A percentile compares a stretch with the other conserved stretches of the same genome.
Evolutionary conservation across 2,888 invertebrate genomes (phyloP).

Genomic region (Zygogramma bicolorata): DNA sequence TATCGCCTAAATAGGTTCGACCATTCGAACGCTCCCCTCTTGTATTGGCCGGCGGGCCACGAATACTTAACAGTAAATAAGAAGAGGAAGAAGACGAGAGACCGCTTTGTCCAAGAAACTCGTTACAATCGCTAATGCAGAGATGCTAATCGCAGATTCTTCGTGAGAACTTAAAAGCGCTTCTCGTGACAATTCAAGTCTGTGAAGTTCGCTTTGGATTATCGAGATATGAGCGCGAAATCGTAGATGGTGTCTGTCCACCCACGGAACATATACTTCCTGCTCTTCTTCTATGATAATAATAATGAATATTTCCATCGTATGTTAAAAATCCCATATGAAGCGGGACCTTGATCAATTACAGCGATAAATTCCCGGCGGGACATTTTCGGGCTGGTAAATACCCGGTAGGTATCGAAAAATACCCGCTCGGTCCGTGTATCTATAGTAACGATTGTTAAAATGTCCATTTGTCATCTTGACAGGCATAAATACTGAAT

Average conservation of each 20-base stretch:
- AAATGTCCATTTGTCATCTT: too few species aligned
- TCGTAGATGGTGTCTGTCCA: neutral
- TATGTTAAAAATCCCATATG: too few species aligned
- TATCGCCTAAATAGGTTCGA: too few species aligned
- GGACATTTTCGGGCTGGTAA: too few species aligned
- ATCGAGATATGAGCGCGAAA: neutral
- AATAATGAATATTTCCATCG: too few species aligned
- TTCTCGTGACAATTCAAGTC: conserved; percentile 61
- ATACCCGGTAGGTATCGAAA: too few species aligned
- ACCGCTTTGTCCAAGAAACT: conserved; percentile 48
- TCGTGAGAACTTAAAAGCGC: conserved; percentile 51
- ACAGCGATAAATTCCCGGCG: too few species aligned
- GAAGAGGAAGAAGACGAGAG: conserved; percentile 30
- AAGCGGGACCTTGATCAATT: too few species aligned
- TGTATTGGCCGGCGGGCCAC: conserved; percentile 50
- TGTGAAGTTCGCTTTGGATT: conserved; percentile 46
- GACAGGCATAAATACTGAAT: too few species aligned
- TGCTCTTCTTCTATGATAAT: neutral
- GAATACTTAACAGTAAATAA: conserved; percentile 44
- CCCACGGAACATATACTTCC: neutral
- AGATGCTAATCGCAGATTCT: conserved; percentile 62
- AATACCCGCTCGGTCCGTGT: too few species aligned
- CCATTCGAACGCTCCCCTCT: too few species aligned
- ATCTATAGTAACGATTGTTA: too few species aligned
- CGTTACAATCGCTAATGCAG: conserved; percentile 61